Percentiles rank a stretch among this genome's conserved stretches.
These are phyloP conservation scores for Agelastica alni DNA, from an alignment of 2,888 invertebrate species.

Conservation along the genomic window DNA sequence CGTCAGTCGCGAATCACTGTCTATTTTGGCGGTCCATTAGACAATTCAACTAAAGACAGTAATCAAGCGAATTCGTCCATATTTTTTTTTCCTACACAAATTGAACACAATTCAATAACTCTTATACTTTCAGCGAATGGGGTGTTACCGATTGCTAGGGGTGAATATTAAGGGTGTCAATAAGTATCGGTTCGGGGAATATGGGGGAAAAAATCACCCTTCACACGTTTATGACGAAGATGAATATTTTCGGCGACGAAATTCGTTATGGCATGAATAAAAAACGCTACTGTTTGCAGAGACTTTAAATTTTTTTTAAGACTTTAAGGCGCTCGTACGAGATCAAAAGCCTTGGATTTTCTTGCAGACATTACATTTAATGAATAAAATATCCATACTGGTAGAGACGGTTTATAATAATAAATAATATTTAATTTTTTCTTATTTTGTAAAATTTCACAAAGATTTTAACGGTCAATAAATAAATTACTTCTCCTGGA, in stretches of 20 bases:
- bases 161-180: constrained; percentile 45
- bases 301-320: too few relatives aligned
- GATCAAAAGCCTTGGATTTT: too few relatives aligned
- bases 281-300: constrained; percentile 1
- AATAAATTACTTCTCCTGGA: too few relatives aligned
- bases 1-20: constrained; percentile 6
- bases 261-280: constrained; percentile 4
- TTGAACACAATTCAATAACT: constrained; percentile 41
- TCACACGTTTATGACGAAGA: constrained; percentile 26
- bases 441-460: background rate
- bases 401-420: too few relatives aligned
- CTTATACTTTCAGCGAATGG: constrained; percentile 37
- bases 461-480: background rate
- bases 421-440: too few relatives aligned
- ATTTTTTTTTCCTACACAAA: constrained; percentile 38
- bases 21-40: constrained; percentile 22
- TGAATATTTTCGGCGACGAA: constrained; percentile 18
- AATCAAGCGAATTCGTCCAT: constrained; percentile 39
- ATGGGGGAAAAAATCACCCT: constrained; percentile 34
- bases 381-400: too few relatives aligned
- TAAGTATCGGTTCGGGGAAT: constrained; percentile 47
- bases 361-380: too few relatives aligned
- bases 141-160: constrained; percentile 40
- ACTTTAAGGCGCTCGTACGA: too few relatives aligned
- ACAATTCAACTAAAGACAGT: constrained; percentile 35